Conservation (phyloP, 2,797 vertebrate genomes). For the Phalanger gymnotis region DNA sequence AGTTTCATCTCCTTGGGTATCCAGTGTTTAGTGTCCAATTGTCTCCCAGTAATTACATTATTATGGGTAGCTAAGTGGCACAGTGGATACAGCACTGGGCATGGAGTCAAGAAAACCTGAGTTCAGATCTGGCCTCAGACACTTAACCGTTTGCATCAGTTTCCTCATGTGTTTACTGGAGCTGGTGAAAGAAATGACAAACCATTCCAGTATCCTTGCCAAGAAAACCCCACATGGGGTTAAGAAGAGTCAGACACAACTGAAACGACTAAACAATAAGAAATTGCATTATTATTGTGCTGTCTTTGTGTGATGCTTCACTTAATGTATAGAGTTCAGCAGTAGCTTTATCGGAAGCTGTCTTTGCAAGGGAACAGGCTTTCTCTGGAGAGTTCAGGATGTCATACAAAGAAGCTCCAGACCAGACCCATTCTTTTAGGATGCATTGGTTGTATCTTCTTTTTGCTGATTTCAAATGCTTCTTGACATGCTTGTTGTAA, state of each 20-base stretch:
- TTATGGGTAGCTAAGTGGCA: not conserved
- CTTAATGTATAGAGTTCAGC: not conserved
- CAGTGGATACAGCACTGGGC: not conserved
- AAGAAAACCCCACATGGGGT: not conserved
- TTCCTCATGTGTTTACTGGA: not conserved
- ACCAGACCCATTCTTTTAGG: not conserved
- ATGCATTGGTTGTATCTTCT: not conserved
- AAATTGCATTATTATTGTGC: not conserved
- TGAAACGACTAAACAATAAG: not conserved
- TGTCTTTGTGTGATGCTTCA: not conserved
- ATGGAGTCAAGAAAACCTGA: not conserved
- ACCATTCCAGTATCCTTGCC: not conserved
- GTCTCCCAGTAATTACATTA: not conserved
- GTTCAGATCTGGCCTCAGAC: not conserved
- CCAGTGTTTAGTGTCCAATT: not conserved
- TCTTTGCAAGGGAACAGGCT: not conserved
- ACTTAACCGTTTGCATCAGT: not conserved
- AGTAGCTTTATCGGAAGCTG: not conserved
- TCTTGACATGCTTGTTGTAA: not conserved
- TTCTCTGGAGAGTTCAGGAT: not conserved
- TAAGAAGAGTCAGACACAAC: not conserved
- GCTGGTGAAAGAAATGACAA: not conserved
- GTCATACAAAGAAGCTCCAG: not conserved
- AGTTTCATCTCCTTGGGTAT: not conserved
- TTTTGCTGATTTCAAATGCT: not conserved